A percentile compares a stretch with the other conserved stretches of the same genome.
Conservation (phyloP, 2,113 vertebrate genomes). For the Stigmatopora argus region DNA sequence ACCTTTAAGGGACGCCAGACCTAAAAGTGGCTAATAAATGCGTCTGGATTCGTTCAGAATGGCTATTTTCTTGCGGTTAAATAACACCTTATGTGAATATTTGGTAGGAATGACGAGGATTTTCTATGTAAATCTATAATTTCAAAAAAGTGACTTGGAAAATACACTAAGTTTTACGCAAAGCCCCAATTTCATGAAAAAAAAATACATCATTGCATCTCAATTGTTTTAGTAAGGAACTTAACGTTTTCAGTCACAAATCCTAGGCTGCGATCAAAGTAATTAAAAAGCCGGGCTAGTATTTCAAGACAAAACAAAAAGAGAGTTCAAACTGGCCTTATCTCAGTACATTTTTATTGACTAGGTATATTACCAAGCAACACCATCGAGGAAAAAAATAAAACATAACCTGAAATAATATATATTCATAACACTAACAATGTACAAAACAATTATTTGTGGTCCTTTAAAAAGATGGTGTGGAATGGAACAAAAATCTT, state of each 20-base stretch:
- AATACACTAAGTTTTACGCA: not conserved
- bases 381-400: constrained; percentile 78
- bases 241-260: not conserved
- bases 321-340: constrained; percentile 2
- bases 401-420: constrained; percentile 72
- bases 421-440: constrained; percentile 26
- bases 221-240: not conserved
- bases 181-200: too few relatives aligned
- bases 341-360: constrained; percentile 81
- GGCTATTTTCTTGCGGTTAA: not conserved
- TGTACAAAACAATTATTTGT: constrained; percentile 26
- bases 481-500: constrained; percentile 16
- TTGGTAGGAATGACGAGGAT: not conserved
- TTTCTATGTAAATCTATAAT: not conserved
- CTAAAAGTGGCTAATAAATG: not conserved
- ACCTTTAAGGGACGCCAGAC: not conserved
- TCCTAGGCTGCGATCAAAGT: not conserved
- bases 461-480: constrained; percentile 12
- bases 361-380: constrained; percentile 85
- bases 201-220: not conserved
- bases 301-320: not conserved
- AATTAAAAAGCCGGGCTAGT: not conserved
- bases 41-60: not conserved
- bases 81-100: not conserved
- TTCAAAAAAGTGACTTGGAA: too few relatives aligned